Evolutionary conservation across 92 coral and sea anemone species (phyloP), one percentile per base, ranked within the genome.

Genomic region (Porites evermanni): DNA sequence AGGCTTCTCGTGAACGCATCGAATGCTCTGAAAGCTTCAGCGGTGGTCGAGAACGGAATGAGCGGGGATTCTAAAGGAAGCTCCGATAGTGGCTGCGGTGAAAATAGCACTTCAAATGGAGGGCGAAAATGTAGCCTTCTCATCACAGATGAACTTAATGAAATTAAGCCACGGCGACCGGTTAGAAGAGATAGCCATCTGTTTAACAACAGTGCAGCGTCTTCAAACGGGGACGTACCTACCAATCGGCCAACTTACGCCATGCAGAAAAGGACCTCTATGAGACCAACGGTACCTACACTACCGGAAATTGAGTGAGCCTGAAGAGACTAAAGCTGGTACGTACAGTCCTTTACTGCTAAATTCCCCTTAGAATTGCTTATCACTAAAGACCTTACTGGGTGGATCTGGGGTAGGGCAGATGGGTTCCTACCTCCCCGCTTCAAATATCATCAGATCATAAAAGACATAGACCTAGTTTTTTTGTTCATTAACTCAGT

Each of bases 211-310:
- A 53, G 89, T 51, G 77, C 89, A n/a, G 66, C 93, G 38, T 82
- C 95, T 29, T 76, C 85, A 53, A 89, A 92, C 70, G 93, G 93
- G 10, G 92, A 78, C 24, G 93, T 78, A 1, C 51, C 79, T 20
- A 80, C 71, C 63, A 76, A 84, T 73, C 86, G 88, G 89, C 87
- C 73, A 18, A 84, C 72, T 11, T 93, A 95, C 74, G 95, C 98
- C 13, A 95, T 93, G 95, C 95, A 96, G 65, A 95, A 96, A 77
- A 79, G 98, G 60, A 83, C 94, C 2, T 96, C 98, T 0, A 93
- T 96, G 96, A 84, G 98, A 51, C 98, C 98, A 0, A 96, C 98
- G 2, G 98, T 96, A 1, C 98, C 98, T 12, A 95, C 98, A 6
- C 80, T 96, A 67, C 94, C 98, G 1, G 98, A 96, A 80, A 95